Evolutionary conservation across 2,797 vertebrate genomes (phyloP).

Genomic region (Eleutherodactylus coqui): DNA sequence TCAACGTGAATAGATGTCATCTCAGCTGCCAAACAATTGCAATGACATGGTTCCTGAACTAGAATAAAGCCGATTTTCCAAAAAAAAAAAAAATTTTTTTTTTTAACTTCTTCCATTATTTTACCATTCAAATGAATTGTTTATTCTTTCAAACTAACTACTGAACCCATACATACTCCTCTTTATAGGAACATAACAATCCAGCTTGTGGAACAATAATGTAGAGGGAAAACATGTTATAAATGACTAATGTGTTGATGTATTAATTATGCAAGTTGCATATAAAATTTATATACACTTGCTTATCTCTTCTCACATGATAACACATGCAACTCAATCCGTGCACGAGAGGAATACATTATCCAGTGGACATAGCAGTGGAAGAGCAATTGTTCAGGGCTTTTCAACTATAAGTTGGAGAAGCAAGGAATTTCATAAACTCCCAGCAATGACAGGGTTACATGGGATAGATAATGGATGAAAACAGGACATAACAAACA

Average conservation of each 20-base stretch:
- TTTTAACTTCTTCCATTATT: background rate
- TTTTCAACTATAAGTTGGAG: constrained; percentile 10
- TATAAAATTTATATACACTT: constrained; percentile 51
- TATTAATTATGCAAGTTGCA: constrained; percentile 55
- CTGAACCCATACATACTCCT: background rate
- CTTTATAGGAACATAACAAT: background rate
- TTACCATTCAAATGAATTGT: background rate
- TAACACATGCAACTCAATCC: constrained; percentile 49
- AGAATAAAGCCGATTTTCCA: background rate
- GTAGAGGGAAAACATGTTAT: constrained; percentile 38
- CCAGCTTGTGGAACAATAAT: constrained; percentile 3
- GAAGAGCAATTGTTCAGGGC: background rate
- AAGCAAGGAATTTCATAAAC: background rate
- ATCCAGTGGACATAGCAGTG: constrained; percentile 30
- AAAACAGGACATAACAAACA: background rate
- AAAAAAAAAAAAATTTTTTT: background rate
- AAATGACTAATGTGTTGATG: constrained; percentile 52
- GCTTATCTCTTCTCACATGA: constrained; percentile 34
- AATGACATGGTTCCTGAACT: background rate
- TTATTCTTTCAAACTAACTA: background rate
- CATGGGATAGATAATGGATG: background rate
- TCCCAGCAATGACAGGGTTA: constrained; percentile 20
- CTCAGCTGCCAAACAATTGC: background rate
- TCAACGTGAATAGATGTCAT: background rate
- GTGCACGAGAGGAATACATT: constrained; percentile 26